A percentile compares a stretch with the other conserved stretches of the same genome.
Evolutionary conservation across 2,113 vertebrate species (phyloP).

Genomic region (Promerops cafer): DNA sequence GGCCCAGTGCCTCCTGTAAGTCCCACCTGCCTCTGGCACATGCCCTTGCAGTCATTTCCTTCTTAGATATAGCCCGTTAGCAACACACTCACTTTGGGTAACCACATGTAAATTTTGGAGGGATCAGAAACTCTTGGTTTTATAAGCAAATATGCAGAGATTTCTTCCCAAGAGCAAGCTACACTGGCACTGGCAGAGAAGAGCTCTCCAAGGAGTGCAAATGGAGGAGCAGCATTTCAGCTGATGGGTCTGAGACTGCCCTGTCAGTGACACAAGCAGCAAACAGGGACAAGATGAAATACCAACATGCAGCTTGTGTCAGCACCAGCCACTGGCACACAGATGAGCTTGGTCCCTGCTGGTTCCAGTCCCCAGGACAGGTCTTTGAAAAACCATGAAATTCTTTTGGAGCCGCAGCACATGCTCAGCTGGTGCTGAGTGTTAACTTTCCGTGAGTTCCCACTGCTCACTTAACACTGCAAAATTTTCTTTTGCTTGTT

Average conservation of each 20-base stretch:
- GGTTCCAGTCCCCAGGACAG: not conserved
- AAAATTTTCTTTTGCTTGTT: not conserved
- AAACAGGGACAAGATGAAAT: not conserved
- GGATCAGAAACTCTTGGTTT: not conserved
- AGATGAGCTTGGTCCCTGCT: not conserved
- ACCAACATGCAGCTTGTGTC: not conserved
- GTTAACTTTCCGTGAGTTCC: not conserved
- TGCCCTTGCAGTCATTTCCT: rapidly evolving
- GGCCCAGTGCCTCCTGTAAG: not conserved
- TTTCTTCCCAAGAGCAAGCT: not conserved
- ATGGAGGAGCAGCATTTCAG: not conserved
- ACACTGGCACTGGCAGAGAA: rapidly evolving
- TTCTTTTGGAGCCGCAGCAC: rapidly evolving
- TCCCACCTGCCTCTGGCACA: not conserved
- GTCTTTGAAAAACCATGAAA: not conserved
- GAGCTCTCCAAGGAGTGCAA: not conserved
- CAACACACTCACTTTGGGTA: not conserved
- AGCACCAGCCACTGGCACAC: not conserved
- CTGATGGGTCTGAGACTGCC: not conserved
- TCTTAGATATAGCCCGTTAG: not conserved
- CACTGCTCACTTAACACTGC: not conserved
- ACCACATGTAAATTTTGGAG: not conserved
- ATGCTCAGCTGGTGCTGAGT: not conserved
- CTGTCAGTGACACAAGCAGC: not conserved
- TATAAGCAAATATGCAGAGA: not conserved